Conservation (phyloP, 1,140 invertebrate species). For the Lepidotrigona ventralis region DNA sequence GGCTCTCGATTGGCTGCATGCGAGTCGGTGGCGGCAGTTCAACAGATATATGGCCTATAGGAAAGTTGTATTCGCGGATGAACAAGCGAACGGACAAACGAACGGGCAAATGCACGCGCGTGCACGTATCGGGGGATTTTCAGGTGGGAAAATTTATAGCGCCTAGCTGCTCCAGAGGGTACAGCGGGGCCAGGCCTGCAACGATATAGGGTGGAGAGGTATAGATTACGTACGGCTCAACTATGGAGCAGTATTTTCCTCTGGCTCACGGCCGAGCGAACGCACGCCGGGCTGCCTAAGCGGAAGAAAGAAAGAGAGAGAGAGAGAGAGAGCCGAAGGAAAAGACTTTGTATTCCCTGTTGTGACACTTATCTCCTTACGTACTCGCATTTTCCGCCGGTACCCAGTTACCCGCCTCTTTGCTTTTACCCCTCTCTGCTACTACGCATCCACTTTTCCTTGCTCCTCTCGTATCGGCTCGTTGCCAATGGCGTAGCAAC, state of each 20-base stretch:
- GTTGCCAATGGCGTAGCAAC: neutral
- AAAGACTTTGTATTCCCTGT: conserved; percentile 66
- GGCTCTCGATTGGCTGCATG: neutral
- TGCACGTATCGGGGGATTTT: conserved; percentile 64
- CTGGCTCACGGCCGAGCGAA: conserved; percentile 44
- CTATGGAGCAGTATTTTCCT: conserved; percentile 57
- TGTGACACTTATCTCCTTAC: conserved; percentile 67
- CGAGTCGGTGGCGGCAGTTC: neutral
- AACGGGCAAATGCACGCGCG: conserved; percentile 33
- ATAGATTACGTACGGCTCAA: conserved; percentile 67
- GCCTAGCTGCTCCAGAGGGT: conserved; percentile 52
- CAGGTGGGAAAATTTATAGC: conserved; percentile 65
- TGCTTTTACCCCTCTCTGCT: too few relatives aligned
- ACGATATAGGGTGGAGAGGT: conserved; percentile 44
- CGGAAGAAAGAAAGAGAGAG: neutral
- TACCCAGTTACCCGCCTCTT: neutral
- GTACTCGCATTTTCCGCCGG: conserved; percentile 55
- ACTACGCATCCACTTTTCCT: neutral
- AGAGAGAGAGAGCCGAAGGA: conserved; percentile 28
- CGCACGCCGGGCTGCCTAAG: conserved; percentile 18
- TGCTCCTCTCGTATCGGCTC: neutral
- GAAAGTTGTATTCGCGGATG: conserved; percentile 32
- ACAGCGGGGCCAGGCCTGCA: conserved; percentile 43
- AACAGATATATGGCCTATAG: conserved; percentile 4
- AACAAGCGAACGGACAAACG: conserved; percentile 36